These are phyloP conservation scores for Chelonus insularis DNA, from an alignment of 1,140 invertebrate species.

Conservation along the genomic window DNA sequence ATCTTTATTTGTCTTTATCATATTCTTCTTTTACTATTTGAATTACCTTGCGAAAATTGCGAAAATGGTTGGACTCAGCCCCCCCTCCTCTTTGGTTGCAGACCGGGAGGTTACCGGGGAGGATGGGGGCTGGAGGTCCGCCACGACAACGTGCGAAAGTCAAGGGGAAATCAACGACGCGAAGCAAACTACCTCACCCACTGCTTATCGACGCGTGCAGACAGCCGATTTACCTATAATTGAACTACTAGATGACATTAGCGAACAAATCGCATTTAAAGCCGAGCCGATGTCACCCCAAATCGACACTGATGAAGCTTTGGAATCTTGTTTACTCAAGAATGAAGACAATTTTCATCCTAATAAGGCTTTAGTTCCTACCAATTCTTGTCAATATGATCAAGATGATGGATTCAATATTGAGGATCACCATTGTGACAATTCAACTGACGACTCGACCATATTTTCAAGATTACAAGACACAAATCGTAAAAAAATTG, in stretches of 20 bases:
- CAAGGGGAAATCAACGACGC: conserved; percentile 28
- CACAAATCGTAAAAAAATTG: not conserved
- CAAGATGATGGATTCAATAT: conserved; percentile 3
- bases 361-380: not conserved
- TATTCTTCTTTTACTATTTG: not conserved
- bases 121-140: conserved; percentile 59
- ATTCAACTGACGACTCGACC: not conserved
- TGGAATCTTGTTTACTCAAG: conserved; percentile 44
- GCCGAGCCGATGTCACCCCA: conserved; percentile 52
- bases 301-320: conserved; percentile 37
- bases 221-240: conserved; percentile 46
- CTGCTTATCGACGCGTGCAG: conserved; percentile 22
- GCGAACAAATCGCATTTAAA: conserved; percentile 51
- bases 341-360: conserved; percentile 18
- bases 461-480: not conserved
- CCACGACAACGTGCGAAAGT: conserved; percentile 40
- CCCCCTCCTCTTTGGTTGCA: conserved; percentile 63
- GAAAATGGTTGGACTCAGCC: conserved; percentile 56
- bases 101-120: conserved; percentile 60
- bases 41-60: conserved; percentile 21
- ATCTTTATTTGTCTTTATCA: not conserved
- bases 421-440: not conserved
- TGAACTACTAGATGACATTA: conserved; percentile 54
- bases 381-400: conserved; percentile 8
- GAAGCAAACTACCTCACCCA: conserved; percentile 30